Evolutionary conservation across 2,888 invertebrate genomes (phyloP).

Genomic region (Epirrhoe tristata): DNA sequence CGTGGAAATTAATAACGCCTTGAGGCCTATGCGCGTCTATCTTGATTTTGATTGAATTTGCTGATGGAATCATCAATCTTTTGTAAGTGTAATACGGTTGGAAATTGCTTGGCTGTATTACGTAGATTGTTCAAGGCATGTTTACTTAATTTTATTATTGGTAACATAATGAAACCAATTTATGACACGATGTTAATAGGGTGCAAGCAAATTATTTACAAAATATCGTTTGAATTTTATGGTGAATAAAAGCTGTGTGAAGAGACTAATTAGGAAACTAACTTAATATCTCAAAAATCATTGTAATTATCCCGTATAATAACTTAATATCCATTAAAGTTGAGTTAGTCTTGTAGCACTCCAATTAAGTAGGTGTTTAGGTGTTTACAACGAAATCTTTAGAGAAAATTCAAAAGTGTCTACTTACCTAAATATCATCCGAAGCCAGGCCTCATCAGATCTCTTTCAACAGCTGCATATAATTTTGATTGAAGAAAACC

Average conservation of each 20-base stretch:
- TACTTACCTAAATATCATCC: no score
- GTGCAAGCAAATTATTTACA: not conserved
- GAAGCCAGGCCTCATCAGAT: not conserved
- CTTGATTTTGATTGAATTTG: slow-evolving; percentile 33
- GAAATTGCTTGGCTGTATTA: slow-evolving; percentile 13
- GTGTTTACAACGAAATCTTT: no score
- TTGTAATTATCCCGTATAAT: no score
- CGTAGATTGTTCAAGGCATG: not conserved
- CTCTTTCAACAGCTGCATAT: not conserved
- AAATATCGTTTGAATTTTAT: not conserved
- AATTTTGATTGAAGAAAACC: not conserved
- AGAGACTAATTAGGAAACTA: no score
- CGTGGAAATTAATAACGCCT: slow-evolving; percentile 39
- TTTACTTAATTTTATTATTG: not conserved
- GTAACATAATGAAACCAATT: not conserved
- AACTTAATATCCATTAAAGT: no score
- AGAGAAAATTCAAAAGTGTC: no score
- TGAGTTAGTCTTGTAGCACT: no score
- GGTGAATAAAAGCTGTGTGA: no score
- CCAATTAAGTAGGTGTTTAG: no score
- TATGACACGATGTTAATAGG: not conserved
- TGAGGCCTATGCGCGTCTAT: slow-evolving; percentile 25
- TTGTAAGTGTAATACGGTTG: slow-evolving; percentile 18
- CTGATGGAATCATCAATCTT: slow-evolving; percentile 34
- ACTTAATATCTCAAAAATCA: no score